Percentiles rank a stretch among this genome's conserved stretches.
Evolutionary conservation across 2,797 vertebrate species (phyloP).

Genomic region (Antrozous pallidus): DNA sequence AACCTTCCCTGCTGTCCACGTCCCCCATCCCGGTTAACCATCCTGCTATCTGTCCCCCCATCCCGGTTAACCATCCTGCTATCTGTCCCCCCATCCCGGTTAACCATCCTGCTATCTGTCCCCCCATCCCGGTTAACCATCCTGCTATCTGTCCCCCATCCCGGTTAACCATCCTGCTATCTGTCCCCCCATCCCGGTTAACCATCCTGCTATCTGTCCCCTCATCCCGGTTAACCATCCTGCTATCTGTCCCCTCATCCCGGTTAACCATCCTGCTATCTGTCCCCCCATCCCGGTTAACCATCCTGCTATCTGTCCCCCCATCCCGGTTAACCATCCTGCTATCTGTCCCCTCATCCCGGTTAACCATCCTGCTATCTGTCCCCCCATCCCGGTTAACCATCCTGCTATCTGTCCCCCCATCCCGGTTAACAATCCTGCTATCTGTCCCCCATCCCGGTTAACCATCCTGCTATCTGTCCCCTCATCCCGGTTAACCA

Average conservation of each 20-base stretch:
- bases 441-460: too few relatives aligned
- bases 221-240: too few relatives aligned
- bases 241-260: rapidly evolving
- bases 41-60: background rate
- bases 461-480: background rate
- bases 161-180: background rate
- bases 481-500: too few relatives aligned
- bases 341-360: too few relatives aligned
- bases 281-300: too few relatives aligned
- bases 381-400: too few relatives aligned
- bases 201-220: background rate
- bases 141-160: rapidly evolving
- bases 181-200: too few relatives aligned
- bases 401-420: background rate
- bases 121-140: background rate
- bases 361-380: background rate
- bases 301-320: background rate
- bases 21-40: too few relatives aligned
- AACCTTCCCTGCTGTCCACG: rapidly evolving
- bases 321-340: too few relatives aligned
- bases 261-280: background rate
- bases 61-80: too few relatives aligned
- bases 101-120: too few relatives aligned
- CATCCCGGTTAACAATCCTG: too few relatives aligned
- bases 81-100: background rate